These are phyloP conservation scores for Tetanocera ferruginea DNA, from an alignment of 2,888 invertebrate genomes.

Conservation along the genomic window DNA sequence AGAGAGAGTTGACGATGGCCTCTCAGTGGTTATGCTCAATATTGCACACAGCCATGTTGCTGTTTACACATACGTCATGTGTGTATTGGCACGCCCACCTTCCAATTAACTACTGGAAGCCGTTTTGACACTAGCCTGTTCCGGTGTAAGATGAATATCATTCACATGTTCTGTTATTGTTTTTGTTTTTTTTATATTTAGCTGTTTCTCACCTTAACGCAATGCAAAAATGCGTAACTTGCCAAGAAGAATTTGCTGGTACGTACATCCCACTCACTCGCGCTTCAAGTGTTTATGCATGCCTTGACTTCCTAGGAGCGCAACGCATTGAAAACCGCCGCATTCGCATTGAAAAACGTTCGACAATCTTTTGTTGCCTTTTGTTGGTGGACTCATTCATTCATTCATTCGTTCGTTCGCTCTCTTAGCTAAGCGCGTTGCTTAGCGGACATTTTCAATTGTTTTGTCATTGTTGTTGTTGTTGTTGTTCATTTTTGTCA, in stretches of 20 bases:
- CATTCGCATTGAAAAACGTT: background rate
- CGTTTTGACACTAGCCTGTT: background rate
- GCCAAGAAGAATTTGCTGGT: background rate
- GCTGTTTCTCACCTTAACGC: background rate
- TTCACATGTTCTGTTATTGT: background rate
- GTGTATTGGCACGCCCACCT: conserved; percentile 21
- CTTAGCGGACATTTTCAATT: conserved; percentile 8
- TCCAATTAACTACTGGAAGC: background rate
- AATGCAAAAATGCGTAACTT: background rate
- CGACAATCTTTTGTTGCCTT: background rate
- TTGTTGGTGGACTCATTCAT: background rate
- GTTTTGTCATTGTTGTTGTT: background rate
- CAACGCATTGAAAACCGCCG: background rate
- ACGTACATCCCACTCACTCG: conserved; percentile 13
- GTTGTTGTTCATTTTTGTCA: background rate
- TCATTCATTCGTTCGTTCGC: conserved; percentile 7
- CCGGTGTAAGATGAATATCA: background rate
- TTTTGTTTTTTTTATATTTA: background rate
- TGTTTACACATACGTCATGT: conserved; percentile 9
- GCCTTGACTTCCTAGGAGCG: background rate
- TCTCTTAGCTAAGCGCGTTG: conserved; percentile 22
- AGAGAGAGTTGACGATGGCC: conserved; percentile 9
- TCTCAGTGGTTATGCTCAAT: background rate
- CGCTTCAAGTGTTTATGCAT: background rate
- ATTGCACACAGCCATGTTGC: background rate